Percentiles rank a stretch among this genome's conserved stretches.
These are phyloP conservation scores for Brachymystax lenok DNA, from an alignment of 2,797 vertebrate genomes.

Conservation along the genomic window DNA sequence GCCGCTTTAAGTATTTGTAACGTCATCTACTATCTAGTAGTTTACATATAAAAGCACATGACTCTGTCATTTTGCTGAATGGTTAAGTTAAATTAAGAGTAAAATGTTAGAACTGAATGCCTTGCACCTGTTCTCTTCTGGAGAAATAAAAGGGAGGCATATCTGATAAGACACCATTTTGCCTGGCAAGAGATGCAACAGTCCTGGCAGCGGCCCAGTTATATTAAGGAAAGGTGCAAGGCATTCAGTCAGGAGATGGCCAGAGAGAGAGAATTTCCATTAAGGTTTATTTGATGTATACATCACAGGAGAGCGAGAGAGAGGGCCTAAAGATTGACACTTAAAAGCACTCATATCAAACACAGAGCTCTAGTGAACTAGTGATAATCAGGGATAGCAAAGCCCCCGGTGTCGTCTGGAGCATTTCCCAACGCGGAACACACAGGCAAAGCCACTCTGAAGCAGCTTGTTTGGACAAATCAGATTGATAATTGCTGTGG, in stretches of 20 bases:
- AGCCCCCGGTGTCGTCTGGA: background rate
- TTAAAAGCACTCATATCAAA: constrained; percentile 51
- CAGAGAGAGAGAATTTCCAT: background rate
- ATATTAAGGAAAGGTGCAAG: constrained; percentile 1
- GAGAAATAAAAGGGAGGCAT: background rate
- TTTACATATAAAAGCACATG: background rate
- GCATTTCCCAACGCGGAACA: too few species aligned
- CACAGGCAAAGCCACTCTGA: background rate
- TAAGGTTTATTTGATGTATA: constrained; percentile 4
- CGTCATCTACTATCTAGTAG: background rate
- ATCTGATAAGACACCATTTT: background rate
- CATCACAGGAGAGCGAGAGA: background rate
- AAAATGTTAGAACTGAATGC: background rate
- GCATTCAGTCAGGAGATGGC: background rate
- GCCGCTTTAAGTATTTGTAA: background rate
- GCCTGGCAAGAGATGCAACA: background rate
- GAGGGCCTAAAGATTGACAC: constrained; percentile 34
- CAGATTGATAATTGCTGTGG: constrained; percentile 9
- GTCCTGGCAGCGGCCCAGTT: background rate
- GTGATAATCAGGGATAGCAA: background rate
- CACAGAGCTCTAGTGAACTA: constrained; percentile 34
- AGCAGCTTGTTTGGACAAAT: constrained; percentile 6
- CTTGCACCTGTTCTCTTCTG: too few species aligned
- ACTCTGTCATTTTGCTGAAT: background rate
- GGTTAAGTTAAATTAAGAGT: background rate